These are phyloP conservation scores for Autographa gamma DNA, from an alignment of 2,888 invertebrate genomes.

Conservation along the genomic window DNA sequence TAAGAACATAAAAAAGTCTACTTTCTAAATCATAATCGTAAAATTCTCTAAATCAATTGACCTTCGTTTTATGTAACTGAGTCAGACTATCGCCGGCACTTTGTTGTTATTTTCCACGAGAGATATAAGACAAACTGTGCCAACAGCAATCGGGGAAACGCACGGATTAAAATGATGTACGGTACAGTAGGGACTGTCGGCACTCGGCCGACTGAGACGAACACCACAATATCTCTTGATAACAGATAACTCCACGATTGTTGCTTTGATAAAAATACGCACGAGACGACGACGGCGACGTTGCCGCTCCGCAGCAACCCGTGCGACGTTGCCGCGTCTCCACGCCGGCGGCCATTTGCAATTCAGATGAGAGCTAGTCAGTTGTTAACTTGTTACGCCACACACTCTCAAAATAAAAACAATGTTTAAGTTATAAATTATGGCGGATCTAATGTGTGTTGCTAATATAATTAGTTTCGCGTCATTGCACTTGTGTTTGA, in stretches of 20 bases:
- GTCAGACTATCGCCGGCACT: constrained; percentile 59
- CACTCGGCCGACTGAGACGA: constrained; percentile 51
- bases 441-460: constrained; percentile 63
- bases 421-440: constrained; percentile 74
- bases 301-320: constrained; percentile 67
- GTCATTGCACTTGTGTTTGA: constrained; percentile 62
- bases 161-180: constrained; percentile 22
- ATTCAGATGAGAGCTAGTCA: constrained; percentile 76
- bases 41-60: constrained; percentile 44
- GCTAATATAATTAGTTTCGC: constrained; percentile 63
- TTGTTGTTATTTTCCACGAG: constrained; percentile 52
- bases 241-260: constrained; percentile 74
- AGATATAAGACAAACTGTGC: constrained; percentile 34
- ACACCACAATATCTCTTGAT: constrained; percentile 65
- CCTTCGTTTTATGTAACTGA: constrained; percentile 47
- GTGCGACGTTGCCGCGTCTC: constrained; percentile 76
- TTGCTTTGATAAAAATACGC: constrained; percentile 82
- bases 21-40: constrained; percentile 42
- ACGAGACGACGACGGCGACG: constrained; percentile 66
- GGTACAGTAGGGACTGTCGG: constrained; percentile 24
- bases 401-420: constrained; percentile 84
- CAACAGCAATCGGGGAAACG: constrained; percentile 38
- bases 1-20: constrained; percentile 16
- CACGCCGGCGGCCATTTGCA: constrained; percentile 79
- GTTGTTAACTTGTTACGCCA: constrained; percentile 72